These are phyloP conservation scores for Siniperca scherzeri DNA, from an alignment of 2,797 vertebrate genomes.

Conservation along the genomic window DNA sequence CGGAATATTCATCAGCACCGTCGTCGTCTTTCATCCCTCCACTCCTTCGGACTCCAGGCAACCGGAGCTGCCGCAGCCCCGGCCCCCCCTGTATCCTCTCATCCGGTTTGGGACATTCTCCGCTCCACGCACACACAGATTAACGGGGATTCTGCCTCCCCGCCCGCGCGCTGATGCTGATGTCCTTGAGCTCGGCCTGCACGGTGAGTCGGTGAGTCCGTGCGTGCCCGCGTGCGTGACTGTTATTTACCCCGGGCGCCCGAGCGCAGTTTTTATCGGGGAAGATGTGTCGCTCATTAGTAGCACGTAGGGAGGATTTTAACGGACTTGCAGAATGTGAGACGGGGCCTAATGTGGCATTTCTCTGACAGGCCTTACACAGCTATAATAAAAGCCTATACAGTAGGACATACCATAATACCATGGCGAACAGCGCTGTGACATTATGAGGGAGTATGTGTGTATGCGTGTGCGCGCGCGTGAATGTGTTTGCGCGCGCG, in stretches of 20 bases:
- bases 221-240: conserved; percentile 71
- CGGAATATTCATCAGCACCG: conserved; percentile 77
- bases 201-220: conserved; percentile 84
- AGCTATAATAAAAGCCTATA: conserved; percentile 43
- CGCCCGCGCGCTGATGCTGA: conserved; percentile 82
- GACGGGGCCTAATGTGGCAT: conserved; percentile 46
- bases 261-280: conserved; percentile 36
- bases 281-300: conserved; percentile 38
- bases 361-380: conserved; percentile 54
- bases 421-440: conserved; percentile 54
- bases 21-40: conserved; percentile 69
- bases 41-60: conserved; percentile 60
- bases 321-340: conserved; percentile 11
- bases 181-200: conserved; percentile 91
- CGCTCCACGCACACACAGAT: conserved; percentile 75
- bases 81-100: conserved; percentile 58
- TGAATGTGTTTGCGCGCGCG: conserved; percentile 20
- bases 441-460: conserved; percentile 56
- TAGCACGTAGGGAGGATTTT: conserved; percentile 4
- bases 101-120: conserved; percentile 72
- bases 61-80: conserved; percentile 60
- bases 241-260: conserved; percentile 62
- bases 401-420: conserved; percentile 56
- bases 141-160: conserved; percentile 79
- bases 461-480: conserved; percentile 22